A percentile compares a stretch with the other conserved stretches of the same genome.
These are phyloP conservation scores for Anarhynchus alexandrinus DNA, from an alignment of 2,113 vertebrate species.

Conservation along the genomic window DNA sequence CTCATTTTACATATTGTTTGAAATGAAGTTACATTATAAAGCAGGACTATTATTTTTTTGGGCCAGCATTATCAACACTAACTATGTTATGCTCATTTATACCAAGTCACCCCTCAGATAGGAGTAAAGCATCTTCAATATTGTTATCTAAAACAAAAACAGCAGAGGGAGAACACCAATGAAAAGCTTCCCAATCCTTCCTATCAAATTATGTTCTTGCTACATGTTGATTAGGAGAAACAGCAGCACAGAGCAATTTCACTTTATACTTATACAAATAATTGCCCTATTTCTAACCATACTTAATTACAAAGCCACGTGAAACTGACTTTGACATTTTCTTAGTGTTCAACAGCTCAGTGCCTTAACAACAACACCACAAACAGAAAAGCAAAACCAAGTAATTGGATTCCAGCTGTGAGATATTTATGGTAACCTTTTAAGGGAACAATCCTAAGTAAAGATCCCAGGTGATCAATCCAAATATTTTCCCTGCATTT, in stretches of 20 bases:
- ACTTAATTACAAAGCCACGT: background rate
- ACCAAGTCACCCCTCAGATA: background rate
- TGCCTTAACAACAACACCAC: background rate
- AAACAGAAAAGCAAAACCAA: background rate
- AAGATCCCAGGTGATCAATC: background rate
- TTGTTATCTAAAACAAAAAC: background rate
- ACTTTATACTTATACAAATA: fast-evolving
- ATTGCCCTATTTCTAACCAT: background rate
- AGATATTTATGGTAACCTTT: fast-evolving
- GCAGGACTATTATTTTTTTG: background rate
- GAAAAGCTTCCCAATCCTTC: background rate
- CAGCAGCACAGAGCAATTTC: background rate
- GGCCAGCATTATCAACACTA: background rate
- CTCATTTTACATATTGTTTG: background rate
- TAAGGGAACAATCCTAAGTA: background rate
- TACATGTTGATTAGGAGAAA: background rate
- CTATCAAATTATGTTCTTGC: fast-evolving
- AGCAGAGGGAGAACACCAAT: background rate
- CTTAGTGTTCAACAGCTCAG: background rate
- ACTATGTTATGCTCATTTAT: background rate
- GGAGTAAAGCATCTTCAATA: background rate
- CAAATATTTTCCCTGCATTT: background rate
- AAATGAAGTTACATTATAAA: background rate
- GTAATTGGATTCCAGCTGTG: background rate
- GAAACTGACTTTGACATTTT: fast-evolving